Evolutionary conservation across 1,140 invertebrate genomes (phyloP), one percentile per base, ranked within the genome.

Genomic region (Cotesia vestalis): DNA sequence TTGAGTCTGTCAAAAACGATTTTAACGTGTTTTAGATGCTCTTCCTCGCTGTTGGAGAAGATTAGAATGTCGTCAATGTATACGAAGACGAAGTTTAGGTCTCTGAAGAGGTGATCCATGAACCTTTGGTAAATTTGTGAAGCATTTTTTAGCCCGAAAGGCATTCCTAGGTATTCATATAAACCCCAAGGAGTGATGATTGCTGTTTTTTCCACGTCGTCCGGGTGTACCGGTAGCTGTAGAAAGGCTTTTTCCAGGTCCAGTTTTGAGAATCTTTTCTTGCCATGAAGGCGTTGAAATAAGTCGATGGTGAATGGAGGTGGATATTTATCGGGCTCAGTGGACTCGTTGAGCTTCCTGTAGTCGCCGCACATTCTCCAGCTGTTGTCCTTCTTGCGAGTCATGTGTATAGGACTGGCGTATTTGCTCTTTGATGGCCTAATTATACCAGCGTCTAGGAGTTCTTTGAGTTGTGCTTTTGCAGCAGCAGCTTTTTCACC

Each of bases 171-270:
- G 70, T 77, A 83, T 70, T 81, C 34, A 75, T 73, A 74, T 46
- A 60, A 35, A 5, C 73, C 64, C 27, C 17, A 71, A 2, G 72
- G 76, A 0, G 80, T 80, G 2, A 77, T 75, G 27, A 84, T 80
- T 2, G 79, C 83, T 3, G 86, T 86, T 68, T 86, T 87, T 76
- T 36, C 17, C 20, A 66, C 77, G 70, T 79, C 77, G 0, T 75
- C 66, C 20, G 72, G 35, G 11, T 77, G 75, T 3, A 88, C 64
- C 11, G 73, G 69, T 5, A 89, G 74, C 71, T 89, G 86, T 75
- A 81, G 83, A 73, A 84, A 89, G 0, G 86, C 87, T 14, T 74
- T 77, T 0, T 64, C 62, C 2, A 86, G 52, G 77, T 89, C 87
- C 1, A 89, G 61, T 0, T 78, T 74, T 3, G 78, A 74, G 68